Conservation (phyloP, 1,140 invertebrate genomes). For the Drosophila lacertosa region DNA sequence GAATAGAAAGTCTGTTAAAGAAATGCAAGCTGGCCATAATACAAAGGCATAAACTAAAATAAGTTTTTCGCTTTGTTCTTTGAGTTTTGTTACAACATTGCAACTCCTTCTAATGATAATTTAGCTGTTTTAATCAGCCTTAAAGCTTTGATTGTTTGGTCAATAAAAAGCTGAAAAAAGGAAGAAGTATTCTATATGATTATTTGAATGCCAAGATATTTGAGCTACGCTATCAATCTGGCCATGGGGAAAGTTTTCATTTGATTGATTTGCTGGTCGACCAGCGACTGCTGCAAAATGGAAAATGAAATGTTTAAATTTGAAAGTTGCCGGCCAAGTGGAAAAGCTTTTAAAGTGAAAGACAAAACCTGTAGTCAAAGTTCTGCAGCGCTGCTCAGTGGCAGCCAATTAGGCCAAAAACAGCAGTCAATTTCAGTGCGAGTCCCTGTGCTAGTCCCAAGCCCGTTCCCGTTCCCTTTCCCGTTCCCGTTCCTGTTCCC, state of each 20-base stretch:
- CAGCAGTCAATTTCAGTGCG: constrained; percentile 28
- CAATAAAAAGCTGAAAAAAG: background rate
- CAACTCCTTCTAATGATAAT: too few species aligned
- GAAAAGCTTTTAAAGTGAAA: constrained; percentile 23
- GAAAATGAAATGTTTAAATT: constrained; percentile 21
- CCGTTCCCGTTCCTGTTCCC: background rate
- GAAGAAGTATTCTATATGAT: background rate
- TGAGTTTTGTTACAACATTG: too few species aligned
- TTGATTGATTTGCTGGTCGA: background rate
- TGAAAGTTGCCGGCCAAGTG: constrained; percentile 12
- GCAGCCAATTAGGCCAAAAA: constrained; percentile 49
- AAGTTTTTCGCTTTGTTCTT: too few species aligned
- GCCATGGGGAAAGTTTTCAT: background rate
- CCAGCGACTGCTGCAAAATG: background rate
- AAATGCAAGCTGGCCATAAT: too few species aligned
- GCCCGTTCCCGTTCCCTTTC: too few species aligned
- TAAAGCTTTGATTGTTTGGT: too few species aligned
- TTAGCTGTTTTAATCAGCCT: too few species aligned
- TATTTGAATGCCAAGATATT: background rate
- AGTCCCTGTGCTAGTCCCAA: constrained; percentile 2
- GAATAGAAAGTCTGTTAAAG: too few species aligned
- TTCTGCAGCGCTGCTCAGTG: constrained; percentile 44
- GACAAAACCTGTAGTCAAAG: constrained; percentile 22
- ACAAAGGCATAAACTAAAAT: too few species aligned
- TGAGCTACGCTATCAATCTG: background rate